Evolutionary conservation across 2,888 invertebrate genomes (phyloP).

Genomic region (Noctua janthina): DNA sequence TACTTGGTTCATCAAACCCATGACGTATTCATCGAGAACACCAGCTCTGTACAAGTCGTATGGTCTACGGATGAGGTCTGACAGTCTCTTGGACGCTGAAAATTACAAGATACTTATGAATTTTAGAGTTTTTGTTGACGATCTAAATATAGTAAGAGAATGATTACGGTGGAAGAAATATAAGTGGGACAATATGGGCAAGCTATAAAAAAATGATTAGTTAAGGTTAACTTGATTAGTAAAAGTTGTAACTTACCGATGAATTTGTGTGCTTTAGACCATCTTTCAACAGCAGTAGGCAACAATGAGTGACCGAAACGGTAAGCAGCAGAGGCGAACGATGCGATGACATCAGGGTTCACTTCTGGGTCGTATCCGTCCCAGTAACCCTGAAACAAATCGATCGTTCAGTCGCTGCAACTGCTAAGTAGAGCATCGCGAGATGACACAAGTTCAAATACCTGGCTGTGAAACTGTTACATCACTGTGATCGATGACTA

Average conservation of each 20-base stretch:
- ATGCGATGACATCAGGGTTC: slow-evolving; percentile 96
- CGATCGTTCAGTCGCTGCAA: slow-evolving; percentile 36
- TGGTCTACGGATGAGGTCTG: slow-evolving; percentile 96
- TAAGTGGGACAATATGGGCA: too few relatives aligned
- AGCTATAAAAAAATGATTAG: neutral
- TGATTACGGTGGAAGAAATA: neutral
- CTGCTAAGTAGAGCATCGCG: slow-evolving; percentile 44
- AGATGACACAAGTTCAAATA: slow-evolving; percentile 49
- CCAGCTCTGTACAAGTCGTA: slow-evolving; percentile 97
- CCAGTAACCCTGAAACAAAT: slow-evolving; percentile 92
- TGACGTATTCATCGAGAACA: slow-evolving; percentile 97
- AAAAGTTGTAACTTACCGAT: slow-evolving; percentile 91
- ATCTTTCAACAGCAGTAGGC: slow-evolving; percentile 97
- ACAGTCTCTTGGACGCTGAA: slow-evolving; percentile 96
- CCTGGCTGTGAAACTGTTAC: slow-evolving; percentile 49
- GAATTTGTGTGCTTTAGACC: slow-evolving; percentile 98
- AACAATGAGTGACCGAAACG: slow-evolving; percentile 97
- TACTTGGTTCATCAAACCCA: slow-evolving; percentile 98
- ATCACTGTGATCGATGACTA: slow-evolving; percentile 38
- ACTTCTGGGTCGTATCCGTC: slow-evolving; percentile 95
- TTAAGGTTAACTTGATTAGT: neutral
- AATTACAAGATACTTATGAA: slow-evolving; percentile 51
- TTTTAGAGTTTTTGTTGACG: neutral
- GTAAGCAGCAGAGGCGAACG: slow-evolving; percentile 97
- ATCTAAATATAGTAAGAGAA: neutral